Base-by-base conservation (phyloP, 2,888 invertebrate genomes). In the Criorhina ranunculi region DNA sequence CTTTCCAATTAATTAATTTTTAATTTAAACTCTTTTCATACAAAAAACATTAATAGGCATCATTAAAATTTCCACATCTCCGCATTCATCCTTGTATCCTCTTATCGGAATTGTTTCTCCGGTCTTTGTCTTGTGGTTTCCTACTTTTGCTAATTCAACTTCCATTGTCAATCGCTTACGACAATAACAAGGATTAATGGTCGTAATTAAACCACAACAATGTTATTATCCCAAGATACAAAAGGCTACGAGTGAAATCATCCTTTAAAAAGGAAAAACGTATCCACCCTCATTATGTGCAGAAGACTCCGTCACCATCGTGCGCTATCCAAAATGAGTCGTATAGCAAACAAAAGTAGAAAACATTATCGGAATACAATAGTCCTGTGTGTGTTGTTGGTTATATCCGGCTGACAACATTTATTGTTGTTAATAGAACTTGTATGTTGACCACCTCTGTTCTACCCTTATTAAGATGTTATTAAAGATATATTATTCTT, bases 401-500 rank as follows among this genome's bases (percentile, higher is more conserved):
- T 35, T 73, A 51, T 49, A 72, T 73, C 15, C 11, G 51, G 37
- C 31, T 42, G 17, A 72, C 72, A 67, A 55, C 37, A 19, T 64
- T 55, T 57, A 40, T 76, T 81, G 64, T 70, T 70, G 35, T 35
- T 44, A 42, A 64, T 46, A 37, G 15, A 33, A 66, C 24, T 59
- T 72, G 53, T 79, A 35, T 73, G 19, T 72, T 37, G 37, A 24
- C 66, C 60, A 19, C 37, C 66, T 24, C 40, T 46, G 31, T 76
- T 62, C 7, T 37, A 29, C 42, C 60, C 64, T 77, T 70, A 59
- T 81, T 81, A 81, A 70, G 77, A 81, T 81, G 81, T 77, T 77
- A 70, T 70, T 70, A 64, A 49, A 81, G 69, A 76, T 57, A 70
- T 81, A 64, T 70, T 70, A 81, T 62, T 70, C 11, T 69, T 19